Evolutionary conservation across 2,888 invertebrate genomes (phyloP), one percentile per base, ranked within the genome.

Genomic region (Agriopis leucophaearia): DNA sequence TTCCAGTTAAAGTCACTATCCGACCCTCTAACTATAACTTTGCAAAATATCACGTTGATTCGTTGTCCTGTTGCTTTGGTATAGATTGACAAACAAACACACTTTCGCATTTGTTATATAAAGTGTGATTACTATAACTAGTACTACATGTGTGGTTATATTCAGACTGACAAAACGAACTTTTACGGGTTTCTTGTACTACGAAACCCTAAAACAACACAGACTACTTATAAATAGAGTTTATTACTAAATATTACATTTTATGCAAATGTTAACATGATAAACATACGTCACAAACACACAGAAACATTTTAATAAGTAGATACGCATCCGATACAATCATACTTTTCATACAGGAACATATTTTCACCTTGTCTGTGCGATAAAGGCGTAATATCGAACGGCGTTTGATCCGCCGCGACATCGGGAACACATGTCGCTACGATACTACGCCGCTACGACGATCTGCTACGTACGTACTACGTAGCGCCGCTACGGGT

Each of bases 391-490:
- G 66, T 71, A 50, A 66, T 69, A 59, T 65, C 56, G 36, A 72
- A 71, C 74, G 74, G 71, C 65, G 51, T 51, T 52, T 35, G 54
- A 16, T 16, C 52, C 50, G 57, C 47, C 55, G 64, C 67, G 65
- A 71, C 67, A 64, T 55, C 64, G 44, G 55, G 48, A 66, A 71
- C 67, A 59, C 55, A 59, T 71, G 70, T 67, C 67, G 70, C 67
- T 64, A 67, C 67, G n/a, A 45, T 47, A 65, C 59, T 67, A 65
- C 67, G 65, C 36, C 61, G 64, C 57, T 57, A 57, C 57, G 57
- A 55, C 55, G 40, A 42, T 55, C 55, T 42, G 42, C 55, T 55
- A 42, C 55, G 58, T 54, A 15, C 38, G 54, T 58, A 58, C 48
- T 54, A 15, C 38, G 54, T 58, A 58, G 58, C 38, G 8, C 38